A percentile compares a stretch with the other conserved stretches of the same genome.
Evolutionary conservation across 2,797 vertebrate species (phyloP).

Genomic region (Melanotaenia trifasciata): DNA sequence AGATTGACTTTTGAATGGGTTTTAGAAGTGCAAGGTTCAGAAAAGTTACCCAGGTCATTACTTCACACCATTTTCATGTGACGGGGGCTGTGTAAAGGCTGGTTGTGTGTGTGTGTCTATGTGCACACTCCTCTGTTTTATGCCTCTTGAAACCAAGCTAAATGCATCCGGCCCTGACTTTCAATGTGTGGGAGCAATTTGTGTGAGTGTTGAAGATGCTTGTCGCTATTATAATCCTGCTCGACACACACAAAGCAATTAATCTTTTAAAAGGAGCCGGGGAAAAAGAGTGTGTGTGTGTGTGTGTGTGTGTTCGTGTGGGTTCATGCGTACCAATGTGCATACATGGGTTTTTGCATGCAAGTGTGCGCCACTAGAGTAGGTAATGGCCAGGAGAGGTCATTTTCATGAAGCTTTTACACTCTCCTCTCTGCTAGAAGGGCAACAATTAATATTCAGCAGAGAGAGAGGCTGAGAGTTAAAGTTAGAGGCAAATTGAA

Average conservation of each 20-base stretch:
- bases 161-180: constrained; percentile 58
- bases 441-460: constrained; percentile 69
- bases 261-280: constrained; percentile 77
- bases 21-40: constrained; percentile 36
- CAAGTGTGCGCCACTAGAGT: constrained; percentile 23
- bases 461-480: constrained; percentile 25
- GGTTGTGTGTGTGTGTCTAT: constrained; percentile 3
- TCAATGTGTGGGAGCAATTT: constrained; percentile 72
- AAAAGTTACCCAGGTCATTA: constrained; percentile 43
- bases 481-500: constrained; percentile 37
- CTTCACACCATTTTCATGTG: constrained; percentile 38
- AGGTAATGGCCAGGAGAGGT: constrained; percentile 63
- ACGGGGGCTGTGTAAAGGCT: constrained; percentile 22
- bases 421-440: constrained; percentile 54
- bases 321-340: constrained; percentile 3
- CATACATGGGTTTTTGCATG: constrained; percentile 2
- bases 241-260: constrained; percentile 77
- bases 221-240: constrained; percentile 71
- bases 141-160: constrained; percentile 57
- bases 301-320: background rate
- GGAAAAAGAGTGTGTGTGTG: constrained; percentile 17
- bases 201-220: constrained; percentile 69
- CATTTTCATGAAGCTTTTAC: constrained; percentile 66
- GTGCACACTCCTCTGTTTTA: constrained; percentile 16
- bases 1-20: constrained; percentile 46